Percentiles rank a stretch among this genome's conserved stretches.
phyloP scores from a whole-genome alignment of 2,888 invertebrate genomes.

The Lacanobia wlatinum region DNA sequence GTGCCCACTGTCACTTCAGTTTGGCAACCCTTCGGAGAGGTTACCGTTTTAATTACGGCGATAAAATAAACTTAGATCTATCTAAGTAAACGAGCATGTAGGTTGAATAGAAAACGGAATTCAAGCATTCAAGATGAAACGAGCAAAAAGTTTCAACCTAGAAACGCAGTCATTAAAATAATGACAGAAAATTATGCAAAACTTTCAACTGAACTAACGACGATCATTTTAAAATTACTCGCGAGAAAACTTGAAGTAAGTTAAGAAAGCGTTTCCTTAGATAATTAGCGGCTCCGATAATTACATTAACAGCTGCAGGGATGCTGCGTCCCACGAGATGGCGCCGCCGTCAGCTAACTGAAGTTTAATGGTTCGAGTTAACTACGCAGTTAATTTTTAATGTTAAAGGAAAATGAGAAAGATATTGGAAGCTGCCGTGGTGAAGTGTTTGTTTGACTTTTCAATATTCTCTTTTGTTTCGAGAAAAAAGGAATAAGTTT shows the following conservation, averaged over 20 bases:
- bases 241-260: constrained; percentile 48
- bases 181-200: constrained; percentile 24
- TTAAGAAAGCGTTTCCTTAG: constrained; percentile 52
- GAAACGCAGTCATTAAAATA: constrained; percentile 37
- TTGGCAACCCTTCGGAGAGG: too few species aligned
- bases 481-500: constrained; percentile 2
- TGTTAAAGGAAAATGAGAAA: constrained; percentile 17
- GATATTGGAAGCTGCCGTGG: not conserved
- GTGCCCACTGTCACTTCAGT: too few species aligned
- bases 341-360: constrained; percentile 43
- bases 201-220: constrained; percentile 34
- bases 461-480: constrained; percentile 18
- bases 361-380: constrained; percentile 55
- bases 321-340: constrained; percentile 39
- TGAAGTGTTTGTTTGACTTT: constrained; percentile 8
- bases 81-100: too few species aligned
- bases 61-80: not conserved
- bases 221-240: constrained; percentile 45
- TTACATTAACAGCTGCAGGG: constrained; percentile 55
- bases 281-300: constrained; percentile 62
- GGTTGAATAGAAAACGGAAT: not conserved
- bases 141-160: constrained; percentile 2
- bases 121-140: not conserved
- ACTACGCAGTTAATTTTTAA: constrained; percentile 38
- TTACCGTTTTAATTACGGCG: too few species aligned